Base-by-base conservation (phyloP, 1,140 invertebrate species). In the Drosophila ogumai region DNA sequence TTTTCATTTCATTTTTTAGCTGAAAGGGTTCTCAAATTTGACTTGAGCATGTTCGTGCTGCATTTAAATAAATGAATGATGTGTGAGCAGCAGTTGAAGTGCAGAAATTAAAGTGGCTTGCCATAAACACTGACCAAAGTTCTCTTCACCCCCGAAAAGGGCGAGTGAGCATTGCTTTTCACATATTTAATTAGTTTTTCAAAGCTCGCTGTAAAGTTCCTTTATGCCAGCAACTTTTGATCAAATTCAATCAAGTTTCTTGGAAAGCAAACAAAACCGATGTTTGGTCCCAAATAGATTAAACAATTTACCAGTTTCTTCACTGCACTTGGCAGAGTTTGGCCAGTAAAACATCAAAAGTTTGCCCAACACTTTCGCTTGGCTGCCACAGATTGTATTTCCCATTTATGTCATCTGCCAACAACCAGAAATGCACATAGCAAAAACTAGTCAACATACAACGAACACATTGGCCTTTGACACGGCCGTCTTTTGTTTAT, bases 311-410 rank as follows among this genome's bases (percentile, higher is more conserved):
- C 36, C 12, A 52, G 63, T 57, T 67, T 68, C 28, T 41, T 31
- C 10, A 4, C 10, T 22, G 36, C 25, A 46, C 50, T 65, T 44
- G 46, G 2, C 34, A 31, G 46, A 41, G 34, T 43, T 64, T 43
- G 40, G 34, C 32, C 50, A 68, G 28, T 49, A n/a, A 69, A 69
- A 71, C 44, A 46, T 72, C 10, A 44, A 69, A 59, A 41, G 68
- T 72, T 72, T 72, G 36, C 54, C 34, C 54, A 72, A 72, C 52
- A 72, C 68, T 59, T 71, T 22, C 68, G 54, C 66, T 71, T 22
- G 36, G 44, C 19, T 67, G 3, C 31, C 46, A 41, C 31, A 66
- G 49, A 68, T 50, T 52, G 28, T 50, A 7, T 58, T 59, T 41
- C 17, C 52, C 40, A 59, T 72, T 72, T 59, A 34, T 72, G 54